Evolutionary conservation across 1,140 invertebrate genomes (phyloP).

Genomic region (Polypedilum vanderplanki): DNA sequence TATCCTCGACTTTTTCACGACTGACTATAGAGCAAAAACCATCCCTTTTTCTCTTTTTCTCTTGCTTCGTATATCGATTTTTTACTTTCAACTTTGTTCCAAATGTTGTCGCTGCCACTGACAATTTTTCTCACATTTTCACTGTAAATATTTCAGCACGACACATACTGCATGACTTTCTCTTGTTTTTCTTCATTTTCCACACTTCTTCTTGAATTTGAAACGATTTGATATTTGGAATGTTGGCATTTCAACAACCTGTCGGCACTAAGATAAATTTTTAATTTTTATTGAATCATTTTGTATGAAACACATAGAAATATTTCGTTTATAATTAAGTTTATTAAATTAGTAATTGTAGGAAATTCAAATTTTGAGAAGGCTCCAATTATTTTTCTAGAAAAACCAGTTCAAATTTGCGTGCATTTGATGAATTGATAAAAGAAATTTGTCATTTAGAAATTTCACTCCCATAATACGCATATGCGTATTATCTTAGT

Average conservation of each 20-base stretch:
- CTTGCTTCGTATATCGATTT: background rate
- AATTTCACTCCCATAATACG: background rate
- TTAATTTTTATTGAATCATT: no score
- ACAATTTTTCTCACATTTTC: background rate
- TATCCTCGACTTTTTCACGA: constrained; percentile 22
- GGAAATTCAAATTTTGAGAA: background rate
- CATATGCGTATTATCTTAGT: background rate
- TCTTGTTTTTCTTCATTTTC: background rate
- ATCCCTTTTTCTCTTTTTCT: constrained; percentile 21
- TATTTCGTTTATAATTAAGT: background rate
- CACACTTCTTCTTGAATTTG: background rate
- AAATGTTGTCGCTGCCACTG: background rate
- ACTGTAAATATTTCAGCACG: no score
- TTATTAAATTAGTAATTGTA: background rate
- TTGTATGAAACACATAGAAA: background rate
- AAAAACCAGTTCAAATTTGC: background rate
- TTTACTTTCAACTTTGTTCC: constrained; percentile 22
- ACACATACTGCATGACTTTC: no score
- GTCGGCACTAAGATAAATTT: background rate
- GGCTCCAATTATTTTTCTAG: background rate
- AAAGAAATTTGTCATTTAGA: background rate
- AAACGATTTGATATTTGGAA: background rate
- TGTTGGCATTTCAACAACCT: constrained; percentile 6
- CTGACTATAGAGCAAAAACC: constrained; percentile 21
- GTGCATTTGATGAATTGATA: background rate